Conservation (phyloP, 1,140 invertebrate species). For the Caenorhabditis tropicalis region DNA sequence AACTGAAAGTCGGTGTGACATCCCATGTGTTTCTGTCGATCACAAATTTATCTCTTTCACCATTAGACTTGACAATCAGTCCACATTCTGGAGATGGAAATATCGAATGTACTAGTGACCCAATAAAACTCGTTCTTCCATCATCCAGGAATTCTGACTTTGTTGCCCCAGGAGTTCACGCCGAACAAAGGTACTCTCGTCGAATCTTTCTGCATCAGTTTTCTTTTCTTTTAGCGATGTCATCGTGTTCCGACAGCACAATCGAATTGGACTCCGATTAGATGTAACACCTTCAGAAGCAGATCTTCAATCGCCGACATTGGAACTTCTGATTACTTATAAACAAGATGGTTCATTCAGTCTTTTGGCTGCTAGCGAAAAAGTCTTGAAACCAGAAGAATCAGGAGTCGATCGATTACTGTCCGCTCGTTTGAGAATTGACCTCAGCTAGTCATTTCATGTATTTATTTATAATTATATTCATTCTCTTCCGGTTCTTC, state of each 20-base stretch:
- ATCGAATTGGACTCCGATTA: background rate
- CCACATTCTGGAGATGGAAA: background rate
- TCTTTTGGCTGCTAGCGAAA: background rate
- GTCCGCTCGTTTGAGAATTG: background rate
- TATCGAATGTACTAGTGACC: background rate
- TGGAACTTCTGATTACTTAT: background rate
- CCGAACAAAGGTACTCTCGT: conserved; percentile 1
- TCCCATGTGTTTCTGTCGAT: background rate
- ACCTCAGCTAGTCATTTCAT: background rate
- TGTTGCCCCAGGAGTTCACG: background rate
- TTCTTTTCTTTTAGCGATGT: background rate
- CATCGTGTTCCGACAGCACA: conserved; percentile 17
- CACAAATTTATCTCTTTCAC: background rate
- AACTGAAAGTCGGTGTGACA: background rate
- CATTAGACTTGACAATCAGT: background rate
- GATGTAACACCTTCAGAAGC: background rate
- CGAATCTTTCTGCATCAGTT: background rate
- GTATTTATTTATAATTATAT: background rate
- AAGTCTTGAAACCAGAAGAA: conserved; percentile 9
- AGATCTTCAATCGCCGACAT: background rate
- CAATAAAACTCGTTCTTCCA: background rate
- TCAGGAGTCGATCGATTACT: background rate
- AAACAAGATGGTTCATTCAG: conserved; percentile 4
- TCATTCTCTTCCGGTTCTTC: background rate
- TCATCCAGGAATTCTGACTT: background rate